phyloP scores from a whole-genome alignment of 2,888 invertebrate species.

The Polyommatus icarus region DNA sequence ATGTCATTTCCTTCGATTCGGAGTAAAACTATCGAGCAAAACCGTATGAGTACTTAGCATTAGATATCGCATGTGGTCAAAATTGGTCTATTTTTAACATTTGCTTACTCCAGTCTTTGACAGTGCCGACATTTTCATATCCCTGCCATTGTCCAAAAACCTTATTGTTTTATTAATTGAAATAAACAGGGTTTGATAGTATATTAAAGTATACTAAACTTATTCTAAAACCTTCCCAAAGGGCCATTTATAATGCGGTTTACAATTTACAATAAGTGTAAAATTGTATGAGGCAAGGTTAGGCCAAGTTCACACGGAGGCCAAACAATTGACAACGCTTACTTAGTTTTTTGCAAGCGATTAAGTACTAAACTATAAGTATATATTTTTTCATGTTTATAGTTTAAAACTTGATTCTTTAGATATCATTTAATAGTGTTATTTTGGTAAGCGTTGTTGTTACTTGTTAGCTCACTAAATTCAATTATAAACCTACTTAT shows the following conservation, averaged over 20 bases:
- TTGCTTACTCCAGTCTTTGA: too few species aligned
- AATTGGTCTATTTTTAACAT: too few species aligned
- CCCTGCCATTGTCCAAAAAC: too few species aligned
- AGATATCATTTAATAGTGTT: neutral
- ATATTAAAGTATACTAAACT: neutral
- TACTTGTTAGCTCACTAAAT: neutral
- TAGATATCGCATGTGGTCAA: too few species aligned
- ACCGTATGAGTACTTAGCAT: too few species aligned
- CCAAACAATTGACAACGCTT: slow-evolving; percentile 53
- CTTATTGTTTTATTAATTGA: too few species aligned
- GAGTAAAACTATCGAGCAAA: too few species aligned
- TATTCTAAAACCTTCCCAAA: neutral
- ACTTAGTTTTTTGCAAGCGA: slow-evolving; percentile 41
- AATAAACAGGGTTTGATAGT: neutral
- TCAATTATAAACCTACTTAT: neutral
- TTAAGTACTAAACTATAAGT: neutral
- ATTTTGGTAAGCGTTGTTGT: neutral
- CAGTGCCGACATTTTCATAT: too few species aligned
- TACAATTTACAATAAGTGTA: neutral
- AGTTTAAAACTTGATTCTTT: neutral
- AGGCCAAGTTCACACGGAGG: slow-evolving; percentile 65
- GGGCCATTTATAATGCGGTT: neutral
- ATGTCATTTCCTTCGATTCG: too few species aligned
- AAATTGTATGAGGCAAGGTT: slow-evolving; percentile 46
- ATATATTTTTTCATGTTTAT: neutral